Conservation (phyloP, 2,797 vertebrate species). For the Muscicapa comitata region DNA sequence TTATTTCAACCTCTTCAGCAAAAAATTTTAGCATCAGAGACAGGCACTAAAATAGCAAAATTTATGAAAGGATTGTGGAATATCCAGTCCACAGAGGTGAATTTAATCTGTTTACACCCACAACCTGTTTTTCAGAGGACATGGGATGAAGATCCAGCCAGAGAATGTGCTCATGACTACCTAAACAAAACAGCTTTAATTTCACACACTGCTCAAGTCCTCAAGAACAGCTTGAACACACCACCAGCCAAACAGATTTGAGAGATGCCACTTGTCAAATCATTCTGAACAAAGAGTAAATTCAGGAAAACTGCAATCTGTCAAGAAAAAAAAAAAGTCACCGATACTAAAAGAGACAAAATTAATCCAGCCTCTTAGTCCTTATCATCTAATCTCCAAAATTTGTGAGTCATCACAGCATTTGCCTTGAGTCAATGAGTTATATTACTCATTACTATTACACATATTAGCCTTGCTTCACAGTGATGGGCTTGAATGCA, state of each 20-base stretch:
- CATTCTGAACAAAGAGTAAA: constrained; percentile 43
- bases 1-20: neutral
- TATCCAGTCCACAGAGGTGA: neutral
- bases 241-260: constrained; percentile 21
- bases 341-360: neutral
- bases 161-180: neutral
- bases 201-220: neutral
- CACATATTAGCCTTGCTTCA: neutral
- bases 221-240: constrained; percentile 33
- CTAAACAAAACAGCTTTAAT: constrained; percentile 6
- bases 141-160: neutral
- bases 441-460: constrained; percentile 17
- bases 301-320: constrained; percentile 24
- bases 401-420: neutral
- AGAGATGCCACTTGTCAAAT: constrained; percentile 31
- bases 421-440: constrained; percentile 30
- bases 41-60: neutral
- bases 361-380: neutral
- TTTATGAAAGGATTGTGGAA: neutral
- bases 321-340: neutral
- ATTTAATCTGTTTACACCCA: neutral
- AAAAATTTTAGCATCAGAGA: neutral
- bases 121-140: neutral
- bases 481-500: neutral
- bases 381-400: neutral